A percentile compares a stretch with the other conserved stretches of the same genome.
phyloP scores from a whole-genome alignment of 2,797 vertebrate species.

The Xerus rutilus region DNA sequence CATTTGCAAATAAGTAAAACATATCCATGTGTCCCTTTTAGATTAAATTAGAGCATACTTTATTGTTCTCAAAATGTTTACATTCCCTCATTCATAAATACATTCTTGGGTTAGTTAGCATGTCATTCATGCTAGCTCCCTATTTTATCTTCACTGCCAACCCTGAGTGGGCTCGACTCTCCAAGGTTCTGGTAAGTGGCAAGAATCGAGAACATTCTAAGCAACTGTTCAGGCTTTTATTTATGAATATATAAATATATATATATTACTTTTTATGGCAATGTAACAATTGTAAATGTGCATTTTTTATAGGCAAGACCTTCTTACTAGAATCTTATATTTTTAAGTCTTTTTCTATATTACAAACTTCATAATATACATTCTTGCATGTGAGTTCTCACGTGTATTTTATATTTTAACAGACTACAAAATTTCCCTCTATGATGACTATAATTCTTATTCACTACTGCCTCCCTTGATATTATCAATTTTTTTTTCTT shows the following conservation, averaged over 20 bases:
- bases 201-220: too few species aligned
- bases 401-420: slow-evolving; percentile 29
- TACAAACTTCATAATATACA: neutral
- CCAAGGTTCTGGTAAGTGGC: too few species aligned
- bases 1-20: neutral
- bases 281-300: neutral
- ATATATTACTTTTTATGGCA: neutral
- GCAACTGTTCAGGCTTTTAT: neutral
- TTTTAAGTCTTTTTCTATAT: neutral
- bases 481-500: neutral
- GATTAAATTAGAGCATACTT: neutral
- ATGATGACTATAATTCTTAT: neutral
- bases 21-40: neutral
- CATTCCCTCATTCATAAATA: neutral
- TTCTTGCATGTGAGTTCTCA: neutral
- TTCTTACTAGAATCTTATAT: neutral
- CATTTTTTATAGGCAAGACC: neutral
- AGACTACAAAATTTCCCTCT: slow-evolving; percentile 6
- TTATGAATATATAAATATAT: neutral
- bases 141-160: neutral
- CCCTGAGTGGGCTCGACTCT: too few species aligned
- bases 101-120: neutral
- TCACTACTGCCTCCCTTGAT: neutral
- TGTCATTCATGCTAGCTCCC: neutral
- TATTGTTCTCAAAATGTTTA: neutral